A percentile compares a stretch with the other conserved stretches of the same genome.
These are phyloP conservation scores for Drosophila lini DNA, from an alignment of 1,140 invertebrate genomes.

Conservation along the genomic window DNA sequence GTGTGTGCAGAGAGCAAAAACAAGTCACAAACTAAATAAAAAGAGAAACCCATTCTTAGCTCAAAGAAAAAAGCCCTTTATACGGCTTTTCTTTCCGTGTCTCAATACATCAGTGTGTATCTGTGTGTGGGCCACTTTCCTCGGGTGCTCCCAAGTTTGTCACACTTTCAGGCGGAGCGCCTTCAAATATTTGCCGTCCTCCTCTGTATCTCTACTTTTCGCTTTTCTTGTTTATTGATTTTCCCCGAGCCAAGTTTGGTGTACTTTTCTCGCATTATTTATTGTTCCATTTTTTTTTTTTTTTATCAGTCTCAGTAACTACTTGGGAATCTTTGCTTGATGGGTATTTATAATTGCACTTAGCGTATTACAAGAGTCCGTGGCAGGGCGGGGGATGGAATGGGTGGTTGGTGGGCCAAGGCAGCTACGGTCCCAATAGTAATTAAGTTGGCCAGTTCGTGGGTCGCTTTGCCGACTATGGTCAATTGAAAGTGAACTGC, in stretches of 20 bases:
- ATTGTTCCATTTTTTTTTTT: constrained; percentile 41
- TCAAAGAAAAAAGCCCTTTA: neutral
- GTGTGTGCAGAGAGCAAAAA: constrained; percentile 16
- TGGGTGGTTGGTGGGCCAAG: neutral
- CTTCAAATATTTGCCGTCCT: constrained; percentile 52
- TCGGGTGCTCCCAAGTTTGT: constrained; percentile 52
- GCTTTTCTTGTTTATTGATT: constrained; percentile 70
- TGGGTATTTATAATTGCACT: constrained; percentile 78
- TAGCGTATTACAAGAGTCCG: constrained; percentile 41
- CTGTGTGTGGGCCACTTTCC: constrained; percentile 44
- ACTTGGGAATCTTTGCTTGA: constrained; percentile 57
- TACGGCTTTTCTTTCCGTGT: constrained; percentile 13
- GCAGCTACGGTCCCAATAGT: constrained; percentile 41
- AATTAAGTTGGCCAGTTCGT: constrained; percentile 74
- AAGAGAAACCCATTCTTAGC: neutral
- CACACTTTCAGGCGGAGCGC: constrained; percentile 44
- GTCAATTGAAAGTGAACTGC: constrained; percentile 59
- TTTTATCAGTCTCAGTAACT: constrained; percentile 25
- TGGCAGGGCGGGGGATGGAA: neutral
- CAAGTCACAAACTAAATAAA: neutral
- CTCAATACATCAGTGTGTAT: constrained; percentile 27
- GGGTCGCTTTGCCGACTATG: constrained; percentile 23
- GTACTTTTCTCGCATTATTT: constrained; percentile 45
- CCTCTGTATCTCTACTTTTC: constrained; percentile 42
- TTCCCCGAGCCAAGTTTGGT: constrained; percentile 33